Evolutionary conservation across 2,113 vertebrate genomes (phyloP).

Genomic region (Centropristis striata): DNA sequence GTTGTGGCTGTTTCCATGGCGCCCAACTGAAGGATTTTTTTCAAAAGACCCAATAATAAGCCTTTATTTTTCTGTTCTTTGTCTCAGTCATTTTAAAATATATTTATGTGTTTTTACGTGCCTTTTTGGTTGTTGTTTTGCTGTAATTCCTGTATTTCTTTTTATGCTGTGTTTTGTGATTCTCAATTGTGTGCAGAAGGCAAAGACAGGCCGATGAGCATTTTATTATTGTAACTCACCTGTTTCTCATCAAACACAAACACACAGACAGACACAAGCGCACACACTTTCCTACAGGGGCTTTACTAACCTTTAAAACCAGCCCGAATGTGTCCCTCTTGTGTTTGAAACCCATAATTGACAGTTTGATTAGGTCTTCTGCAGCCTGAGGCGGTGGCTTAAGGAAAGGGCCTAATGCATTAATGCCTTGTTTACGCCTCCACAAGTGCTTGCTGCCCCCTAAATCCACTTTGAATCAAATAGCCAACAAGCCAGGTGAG

Average conservation of each 20-base stretch:
- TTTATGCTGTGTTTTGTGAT: too few relatives aligned
- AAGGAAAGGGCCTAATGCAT: constrained; percentile 48
- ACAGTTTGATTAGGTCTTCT: constrained; percentile 75
- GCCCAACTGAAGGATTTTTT: too few relatives aligned
- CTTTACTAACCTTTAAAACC: constrained; percentile 76
- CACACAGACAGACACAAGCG: not conserved
- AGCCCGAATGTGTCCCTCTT: constrained; percentile 59
- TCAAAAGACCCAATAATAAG: too few relatives aligned
- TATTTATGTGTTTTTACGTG: too few relatives aligned
- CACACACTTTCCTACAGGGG: constrained; percentile 39
- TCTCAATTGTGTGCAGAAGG: too few relatives aligned
- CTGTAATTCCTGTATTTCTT: too few relatives aligned
- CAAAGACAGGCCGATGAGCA: too few relatives aligned
- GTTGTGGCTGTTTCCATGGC: too few relatives aligned
- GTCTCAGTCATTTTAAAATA: too few relatives aligned
- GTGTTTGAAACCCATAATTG: constrained; percentile 70
- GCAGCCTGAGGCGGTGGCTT: constrained; percentile 50
- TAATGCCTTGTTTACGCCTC: constrained; percentile 55
- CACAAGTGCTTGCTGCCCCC: not conserved
- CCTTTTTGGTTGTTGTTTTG: too few relatives aligned
- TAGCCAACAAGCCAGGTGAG: not conserved
- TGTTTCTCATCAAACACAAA: constrained; percentile 15
- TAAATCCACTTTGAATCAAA: constrained; percentile 36
- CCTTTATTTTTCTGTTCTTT: too few relatives aligned
- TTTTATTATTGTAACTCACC: not conserved